A percentile compares a stretch with the other conserved stretches of the same genome.
Conservation (phyloP, 2,888 invertebrate species). For the Metellina segmentata region DNA sequence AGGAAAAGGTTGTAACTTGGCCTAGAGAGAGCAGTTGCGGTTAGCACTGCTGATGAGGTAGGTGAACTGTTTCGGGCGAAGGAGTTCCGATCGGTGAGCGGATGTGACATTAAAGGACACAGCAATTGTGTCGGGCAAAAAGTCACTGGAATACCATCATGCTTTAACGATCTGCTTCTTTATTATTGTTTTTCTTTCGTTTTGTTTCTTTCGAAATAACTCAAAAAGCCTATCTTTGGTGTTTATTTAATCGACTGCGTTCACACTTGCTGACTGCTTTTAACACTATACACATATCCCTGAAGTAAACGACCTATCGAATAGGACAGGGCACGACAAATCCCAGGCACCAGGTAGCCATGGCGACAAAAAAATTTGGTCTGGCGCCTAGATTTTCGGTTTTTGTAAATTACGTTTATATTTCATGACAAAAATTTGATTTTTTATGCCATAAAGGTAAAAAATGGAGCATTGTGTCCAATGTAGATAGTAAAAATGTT, state of each 20-base stretch:
- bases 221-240: neutral
- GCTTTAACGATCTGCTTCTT: neutral
- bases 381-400: too few relatives aligned
- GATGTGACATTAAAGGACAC: slow-evolving; percentile 52
- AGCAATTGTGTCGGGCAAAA: slow-evolving; percentile 23
- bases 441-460: too few relatives aligned
- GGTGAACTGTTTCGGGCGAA: slow-evolving; percentile 7
- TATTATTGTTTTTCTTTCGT: neutral
- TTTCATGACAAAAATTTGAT: too few relatives aligned
- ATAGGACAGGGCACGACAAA: too few relatives aligned
- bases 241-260: neutral
- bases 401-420: too few relatives aligned
- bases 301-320: too few relatives aligned
- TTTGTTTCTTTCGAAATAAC: neutral
- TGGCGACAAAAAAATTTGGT: too few relatives aligned
- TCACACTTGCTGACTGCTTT: neutral
- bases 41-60: slow-evolving; percentile 9
- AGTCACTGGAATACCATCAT: neutral
- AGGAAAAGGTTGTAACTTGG: slow-evolving; percentile 23
- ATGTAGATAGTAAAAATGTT: too few relatives aligned
- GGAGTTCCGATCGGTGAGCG: neutral
- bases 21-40: slow-evolving; percentile 19
- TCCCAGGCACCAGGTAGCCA: too few relatives aligned
- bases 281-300: too few relatives aligned
- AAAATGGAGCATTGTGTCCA: too few relatives aligned